Evolutionary conservation across 2,888 invertebrate species (phyloP), one percentile per base, ranked within the genome.

Genomic region (Euclidia mi): DNA sequence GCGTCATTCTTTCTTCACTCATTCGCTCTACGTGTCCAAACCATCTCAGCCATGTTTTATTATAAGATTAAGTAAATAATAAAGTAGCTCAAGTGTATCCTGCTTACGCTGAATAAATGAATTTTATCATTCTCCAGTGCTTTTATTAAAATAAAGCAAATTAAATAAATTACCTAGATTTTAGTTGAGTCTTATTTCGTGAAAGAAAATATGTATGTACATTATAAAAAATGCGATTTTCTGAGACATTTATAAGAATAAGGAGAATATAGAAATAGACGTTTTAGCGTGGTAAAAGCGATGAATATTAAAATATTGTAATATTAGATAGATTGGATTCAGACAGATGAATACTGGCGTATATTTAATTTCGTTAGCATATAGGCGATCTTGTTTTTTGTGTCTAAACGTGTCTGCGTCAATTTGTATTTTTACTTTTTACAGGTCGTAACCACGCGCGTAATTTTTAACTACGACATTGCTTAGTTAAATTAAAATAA

Each of bases 221-320:
- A 18, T n/a, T n/a, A n/a, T n/a, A n/a, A 28, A 3, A 40, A 20
- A 45, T 44, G 35, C 25, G 2, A 1, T 25, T 35, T 25, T 35
- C 25, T 6, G 2, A 3, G 11, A n/a, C 7, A 34, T 45, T 34
- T 18, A 17, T 6, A 6, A 25, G 20, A 25, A 25, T 18, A 18
- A 17, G 38, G 2, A 3, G 12, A 11, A 25, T 25, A 11, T 11
- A 11, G n/a, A 14, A 25, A 14, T 28, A n/a, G 41, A 28, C 28
- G 28, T 28, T 14, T 14, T 41, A 14, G 14, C 11, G 20, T 20
- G 12, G 12, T 41, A 9, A 11, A 15, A 34, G 25, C 25, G 25
- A 34, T 48, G 32, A 41, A 48, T 48, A 48, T 48, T 41, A 15
- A 34, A 48, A 34, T 32, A 47, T 47, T 31, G 38, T 40, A 40